These are phyloP conservation scores for Amazona ochrocephala DNA, from an alignment of 2,797 vertebrate genomes.

Conservation along the genomic window DNA sequence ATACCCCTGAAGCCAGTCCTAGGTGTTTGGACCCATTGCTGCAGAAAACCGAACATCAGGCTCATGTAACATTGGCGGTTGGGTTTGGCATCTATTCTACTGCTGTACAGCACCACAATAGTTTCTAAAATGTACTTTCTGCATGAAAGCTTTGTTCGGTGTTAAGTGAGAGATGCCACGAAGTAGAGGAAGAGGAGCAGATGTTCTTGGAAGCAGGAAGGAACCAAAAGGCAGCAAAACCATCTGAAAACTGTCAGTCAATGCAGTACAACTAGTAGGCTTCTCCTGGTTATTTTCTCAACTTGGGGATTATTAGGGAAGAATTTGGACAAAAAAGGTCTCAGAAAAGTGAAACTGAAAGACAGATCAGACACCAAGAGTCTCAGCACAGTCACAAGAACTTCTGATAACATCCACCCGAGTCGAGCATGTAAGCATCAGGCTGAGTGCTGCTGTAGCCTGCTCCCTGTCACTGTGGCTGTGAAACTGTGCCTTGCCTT, in stretches of 20 bases:
- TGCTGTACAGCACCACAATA: not conserved
- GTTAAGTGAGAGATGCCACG: not conserved
- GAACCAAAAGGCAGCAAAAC: not conserved
- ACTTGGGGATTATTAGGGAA: not conserved
- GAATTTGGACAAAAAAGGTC: not conserved
- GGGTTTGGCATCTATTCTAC: not conserved
- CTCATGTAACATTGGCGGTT: not conserved
- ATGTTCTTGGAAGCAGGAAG: not conserved
- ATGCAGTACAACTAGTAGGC: not conserved
- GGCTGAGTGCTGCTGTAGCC: not conserved
- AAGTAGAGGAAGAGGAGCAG: not conserved
- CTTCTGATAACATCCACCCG: not conserved
- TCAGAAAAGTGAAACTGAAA: not conserved
- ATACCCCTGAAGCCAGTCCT: not conserved
- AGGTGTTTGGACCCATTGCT: not conserved
- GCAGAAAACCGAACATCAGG: not conserved
- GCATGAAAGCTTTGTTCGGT: not conserved
- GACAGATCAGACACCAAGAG: not conserved
- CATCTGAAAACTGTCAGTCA: not conserved
- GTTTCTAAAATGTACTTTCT: not conserved
- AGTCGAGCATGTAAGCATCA: rapidly evolving
- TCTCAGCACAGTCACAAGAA: not conserved
- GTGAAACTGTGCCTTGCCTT: not conserved
- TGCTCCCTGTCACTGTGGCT: not conserved
- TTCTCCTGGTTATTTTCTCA: not conserved